Conservation (phyloP, 2,113 vertebrate species). For the Malaclemys terrapin region DNA sequence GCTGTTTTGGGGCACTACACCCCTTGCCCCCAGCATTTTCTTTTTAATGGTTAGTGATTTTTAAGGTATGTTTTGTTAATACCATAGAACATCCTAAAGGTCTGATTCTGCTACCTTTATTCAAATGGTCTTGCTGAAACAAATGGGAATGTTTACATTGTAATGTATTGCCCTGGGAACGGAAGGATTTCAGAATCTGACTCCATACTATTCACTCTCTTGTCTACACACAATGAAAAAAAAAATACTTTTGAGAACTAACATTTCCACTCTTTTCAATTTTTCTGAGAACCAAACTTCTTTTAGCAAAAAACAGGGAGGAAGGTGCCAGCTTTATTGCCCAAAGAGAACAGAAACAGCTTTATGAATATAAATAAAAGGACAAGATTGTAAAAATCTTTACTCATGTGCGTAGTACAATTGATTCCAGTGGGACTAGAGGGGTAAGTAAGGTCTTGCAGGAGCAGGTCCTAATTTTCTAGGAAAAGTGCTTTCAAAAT, state of each 20-base stretch:
- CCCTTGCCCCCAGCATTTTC: not conserved
- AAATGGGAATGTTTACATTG: not conserved
- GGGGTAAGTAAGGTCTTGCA: not conserved
- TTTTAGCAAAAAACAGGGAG: not conserved
- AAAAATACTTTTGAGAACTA: not conserved
- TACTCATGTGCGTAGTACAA: not conserved
- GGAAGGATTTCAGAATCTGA: not conserved
- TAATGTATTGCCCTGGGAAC: no score
- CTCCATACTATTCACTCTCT: not conserved
- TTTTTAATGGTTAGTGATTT: no score
- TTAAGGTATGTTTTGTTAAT: rapidly evolving
- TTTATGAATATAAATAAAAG: not conserved
- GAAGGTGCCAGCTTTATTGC: not conserved
- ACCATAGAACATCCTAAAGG: not conserved
- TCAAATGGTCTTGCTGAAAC: not conserved
- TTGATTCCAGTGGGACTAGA: not conserved
- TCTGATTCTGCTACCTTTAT: not conserved
- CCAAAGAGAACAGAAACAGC: not conserved
- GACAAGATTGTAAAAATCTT: not conserved
- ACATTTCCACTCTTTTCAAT: not conserved
- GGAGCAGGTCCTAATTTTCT: not conserved
- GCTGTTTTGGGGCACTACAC: not conserved
- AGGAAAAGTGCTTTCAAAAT: not conserved
- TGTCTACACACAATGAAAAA: not conserved
- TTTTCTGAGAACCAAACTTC: not conserved